These are phyloP conservation scores for human DNA, from an alignment of 2,113 vertebrate genomes.

Conservation along the genomic window DNA sequence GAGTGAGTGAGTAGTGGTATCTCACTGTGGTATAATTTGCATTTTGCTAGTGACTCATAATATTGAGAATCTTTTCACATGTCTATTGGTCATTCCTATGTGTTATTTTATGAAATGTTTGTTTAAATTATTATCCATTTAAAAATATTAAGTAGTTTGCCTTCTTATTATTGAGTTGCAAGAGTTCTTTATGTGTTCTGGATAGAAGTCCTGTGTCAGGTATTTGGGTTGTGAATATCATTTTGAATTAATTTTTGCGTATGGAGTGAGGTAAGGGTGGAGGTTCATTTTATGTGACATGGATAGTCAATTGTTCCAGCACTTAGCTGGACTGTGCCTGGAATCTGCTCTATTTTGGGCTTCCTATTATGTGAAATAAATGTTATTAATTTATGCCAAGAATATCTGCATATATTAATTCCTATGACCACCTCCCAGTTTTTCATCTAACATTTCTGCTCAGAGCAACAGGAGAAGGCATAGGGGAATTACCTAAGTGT, in stretches of 20 bases:
- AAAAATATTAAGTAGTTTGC: background rate
- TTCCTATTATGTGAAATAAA: background rate
- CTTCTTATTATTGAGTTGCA: constrained; percentile 6
- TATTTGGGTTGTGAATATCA: background rate
- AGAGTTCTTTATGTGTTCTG: constrained; percentile 17
- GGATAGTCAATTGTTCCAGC: background rate
- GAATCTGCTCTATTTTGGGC: background rate
- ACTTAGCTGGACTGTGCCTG: background rate
- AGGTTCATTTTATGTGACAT: background rate
- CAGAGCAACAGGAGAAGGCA: background rate
- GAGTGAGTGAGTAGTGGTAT: background rate
- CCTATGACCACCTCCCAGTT: background rate
- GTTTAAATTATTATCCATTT: background rate
- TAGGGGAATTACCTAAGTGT: background rate
- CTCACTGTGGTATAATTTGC: constrained; percentile 2
- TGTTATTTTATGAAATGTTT: background rate
- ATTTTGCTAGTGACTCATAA: constrained; percentile 25
- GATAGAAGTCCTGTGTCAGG: background rate
- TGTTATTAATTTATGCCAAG: background rate
- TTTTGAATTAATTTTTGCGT: constrained; percentile 11
- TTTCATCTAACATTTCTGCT: constrained; percentile 13
- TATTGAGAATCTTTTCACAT: background rate
- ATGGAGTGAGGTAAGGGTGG: background rate
- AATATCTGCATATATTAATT: background rate
- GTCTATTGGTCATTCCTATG: background rate